Percentiles rank a stretch among this genome's conserved stretches.
Evolutionary conservation across 2,888 invertebrate genomes (phyloP).

Genomic region (Stictocephala bisonia): DNA sequence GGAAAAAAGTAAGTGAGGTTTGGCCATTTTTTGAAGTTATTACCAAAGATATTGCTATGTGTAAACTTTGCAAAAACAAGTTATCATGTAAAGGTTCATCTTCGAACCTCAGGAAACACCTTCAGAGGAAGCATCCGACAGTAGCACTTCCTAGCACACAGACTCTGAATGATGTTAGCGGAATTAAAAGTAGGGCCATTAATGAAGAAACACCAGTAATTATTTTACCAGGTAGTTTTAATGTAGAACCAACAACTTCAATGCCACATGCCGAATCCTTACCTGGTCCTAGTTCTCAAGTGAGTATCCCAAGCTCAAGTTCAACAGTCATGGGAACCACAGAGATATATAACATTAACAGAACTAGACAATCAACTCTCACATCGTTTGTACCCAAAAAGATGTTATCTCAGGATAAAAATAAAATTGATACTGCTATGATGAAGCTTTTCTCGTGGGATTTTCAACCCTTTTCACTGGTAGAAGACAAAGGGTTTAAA

Average conservation of each 20-base stretch:
- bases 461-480: conserved; percentile 35
- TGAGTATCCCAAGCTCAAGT: neutral
- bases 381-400: conserved; percentile 11
- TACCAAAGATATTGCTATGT: neutral
- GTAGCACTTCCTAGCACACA: neutral
- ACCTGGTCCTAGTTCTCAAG: too few relatives aligned
- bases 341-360: too few relatives aligned
- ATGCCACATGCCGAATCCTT: neutral
- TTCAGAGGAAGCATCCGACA: conserved; percentile 34
- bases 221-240: too few relatives aligned
- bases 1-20: conserved; percentile 22
- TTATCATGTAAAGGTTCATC: conserved; percentile 2
- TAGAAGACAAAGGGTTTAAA: conserved; percentile 37
- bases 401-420: conserved; percentile 12
- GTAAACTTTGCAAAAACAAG: conserved; percentile 15
- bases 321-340: too few relatives aligned
- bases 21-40: conserved; percentile 11
- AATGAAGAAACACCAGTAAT: neutral
- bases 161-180: too few relatives aligned
- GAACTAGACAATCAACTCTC: too few relatives aligned
- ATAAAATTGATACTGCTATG: conserved; percentile 33
- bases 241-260: neutral
- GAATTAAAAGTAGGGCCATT: neutral
- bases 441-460: conserved; percentile 32
- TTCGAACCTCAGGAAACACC: too few relatives aligned